Conservation (phyloP, 2,888 invertebrate species). For the Melanargia galathea region DNA sequence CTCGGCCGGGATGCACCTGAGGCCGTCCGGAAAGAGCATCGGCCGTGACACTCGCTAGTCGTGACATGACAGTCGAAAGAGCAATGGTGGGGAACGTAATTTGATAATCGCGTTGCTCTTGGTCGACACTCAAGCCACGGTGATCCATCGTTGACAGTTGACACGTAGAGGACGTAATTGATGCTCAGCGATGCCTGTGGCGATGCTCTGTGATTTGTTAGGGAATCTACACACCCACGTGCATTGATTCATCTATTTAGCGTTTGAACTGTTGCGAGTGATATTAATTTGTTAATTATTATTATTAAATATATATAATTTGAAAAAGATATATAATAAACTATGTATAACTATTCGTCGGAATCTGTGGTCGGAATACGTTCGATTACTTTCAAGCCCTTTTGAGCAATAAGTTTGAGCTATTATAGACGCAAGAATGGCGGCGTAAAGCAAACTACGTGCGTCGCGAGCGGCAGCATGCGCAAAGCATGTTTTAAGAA, state of each 20-base stretch:
- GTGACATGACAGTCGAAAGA: slow-evolving; percentile 79
- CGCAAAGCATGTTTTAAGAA: too few relatives aligned
- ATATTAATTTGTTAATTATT: too few relatives aligned
- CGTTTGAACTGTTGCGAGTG: too few relatives aligned
- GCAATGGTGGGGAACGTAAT: slow-evolving; percentile 75
- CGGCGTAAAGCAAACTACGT: too few relatives aligned
- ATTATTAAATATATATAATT: too few relatives aligned
- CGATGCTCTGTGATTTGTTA: slow-evolving; percentile 24
- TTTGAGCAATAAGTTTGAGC: too few relatives aligned
- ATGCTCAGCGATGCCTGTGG: slow-evolving; percentile 27
- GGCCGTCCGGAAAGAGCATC: slow-evolving; percentile 60
- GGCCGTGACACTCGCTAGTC: slow-evolving; percentile 65
- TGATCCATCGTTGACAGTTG: slow-evolving; percentile 64
- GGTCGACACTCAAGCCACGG: slow-evolving; percentile 62
- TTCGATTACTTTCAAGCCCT: too few relatives aligned
- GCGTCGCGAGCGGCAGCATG: too few relatives aligned
- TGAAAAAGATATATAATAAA: too few relatives aligned
- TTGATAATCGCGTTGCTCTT: slow-evolving; percentile 77
- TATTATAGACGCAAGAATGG: too few relatives aligned
- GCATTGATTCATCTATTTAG: neutral
- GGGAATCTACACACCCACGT: slow-evolving; percentile 1
- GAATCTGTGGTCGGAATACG: too few relatives aligned
- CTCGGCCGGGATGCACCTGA: slow-evolving; percentile 53
- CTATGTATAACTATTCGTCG: too few relatives aligned
- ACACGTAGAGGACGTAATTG: slow-evolving; percentile 45